Base-by-base conservation (phyloP, 2,797 vertebrate genomes). In the Megaceryle alcyon region DNA sequence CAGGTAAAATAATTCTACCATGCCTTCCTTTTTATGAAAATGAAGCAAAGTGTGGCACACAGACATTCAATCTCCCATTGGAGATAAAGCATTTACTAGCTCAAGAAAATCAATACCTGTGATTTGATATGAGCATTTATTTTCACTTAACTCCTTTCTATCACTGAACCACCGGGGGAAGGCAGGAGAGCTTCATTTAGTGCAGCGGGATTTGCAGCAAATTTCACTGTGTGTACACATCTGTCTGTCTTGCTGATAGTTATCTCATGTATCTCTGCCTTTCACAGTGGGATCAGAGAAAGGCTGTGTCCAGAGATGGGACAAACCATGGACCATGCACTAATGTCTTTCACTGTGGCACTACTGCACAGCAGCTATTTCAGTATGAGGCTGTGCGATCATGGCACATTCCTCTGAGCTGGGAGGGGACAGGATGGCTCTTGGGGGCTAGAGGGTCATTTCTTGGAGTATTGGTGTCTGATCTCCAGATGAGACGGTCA, bases 111-210 rank as follows among this genome's bases (percentile, higher is more conserved):
- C 96, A 97, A 97, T 97, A 96, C 91, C 93, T 96, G 96, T 96
- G 96, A 97, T 97, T 97, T 97, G 96, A 97, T 97, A 97, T 96
- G 95, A 97, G 87, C 94, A 96, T 97, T 97, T 97, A 97, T 97
- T 97, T 97, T 97, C 96, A 97, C 95, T 97, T 97, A 97, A 97
- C 95, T 97, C 92, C 96, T 95, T 97, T 97, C 96, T 96, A 92
- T 97, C 95, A 97, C 80, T 43, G 78, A 96, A 70, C 88, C 88
- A 94, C 56, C 92, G 90, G 91, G 89, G 73, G 90, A 97, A 94
- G 83, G 90, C 91, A 96, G 86, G 90, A 91, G 92, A 95, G 88
- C 82, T 96, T 95, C 94, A 96, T 96, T 96, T 95, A 92, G 94
- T 94, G 92, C 89, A 94, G 84, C 13, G 31, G 90, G 93, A 92